Evolutionary conservation across 2,888 invertebrate species (phyloP), one percentile per base, ranked within the genome.

Genomic region (Entomobrya multifasciata): DNA sequence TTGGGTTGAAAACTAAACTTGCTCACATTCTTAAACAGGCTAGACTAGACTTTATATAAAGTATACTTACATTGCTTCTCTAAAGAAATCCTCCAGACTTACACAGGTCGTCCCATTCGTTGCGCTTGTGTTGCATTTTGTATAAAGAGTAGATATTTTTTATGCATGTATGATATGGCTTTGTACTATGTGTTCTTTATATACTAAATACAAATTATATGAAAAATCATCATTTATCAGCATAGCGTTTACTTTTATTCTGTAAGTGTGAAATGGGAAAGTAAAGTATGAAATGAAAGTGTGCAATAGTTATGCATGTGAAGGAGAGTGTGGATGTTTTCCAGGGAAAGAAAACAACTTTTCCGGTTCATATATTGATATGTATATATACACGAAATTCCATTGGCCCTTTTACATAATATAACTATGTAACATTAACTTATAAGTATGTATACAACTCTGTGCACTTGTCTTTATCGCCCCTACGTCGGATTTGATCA

Each of bases 401-500:
- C n/a, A n/a, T n/a, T n/a, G n/a, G n/a, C n/a, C n/a, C n/a, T n/a
- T n/a, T n/a, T n/a, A n/a, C n/a, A n/a, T n/a, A n/a, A n/a, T n/a
- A n/a, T n/a, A n/a, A n/a, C n/a, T n/a, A n/a, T n/a, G n/a, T n/a
- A n/a, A n/a, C n/a, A n/a, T n/a, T n/a, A n/a, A n/a, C n/a, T n/a
- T n/a, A n/a, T n/a, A n/a, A n/a, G n/a, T 47, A 47, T 47, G 47
- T 10, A 47, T 8, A 1, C 17, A 65, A 36, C n/a, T 49, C n/a
- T 49, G 25, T 74, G 15, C n/a, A 70, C 77, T 74, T 88, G 76
- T 90, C 85, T 90, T 89, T 90, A 90, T 89, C 90, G 90, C 89
- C 88, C 88, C 87, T 87, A 87, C 88, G 90, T 91, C 89, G 90
- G 89, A 90, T 90, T 90, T 90, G 90, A 90, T 90, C 90, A 90